Percentiles rank a stretch among this genome's conserved stretches.
Conservation (phyloP, 30 jellyfish, hydroid and myxozoan species). For the Aurelia coerulea region DNA sequence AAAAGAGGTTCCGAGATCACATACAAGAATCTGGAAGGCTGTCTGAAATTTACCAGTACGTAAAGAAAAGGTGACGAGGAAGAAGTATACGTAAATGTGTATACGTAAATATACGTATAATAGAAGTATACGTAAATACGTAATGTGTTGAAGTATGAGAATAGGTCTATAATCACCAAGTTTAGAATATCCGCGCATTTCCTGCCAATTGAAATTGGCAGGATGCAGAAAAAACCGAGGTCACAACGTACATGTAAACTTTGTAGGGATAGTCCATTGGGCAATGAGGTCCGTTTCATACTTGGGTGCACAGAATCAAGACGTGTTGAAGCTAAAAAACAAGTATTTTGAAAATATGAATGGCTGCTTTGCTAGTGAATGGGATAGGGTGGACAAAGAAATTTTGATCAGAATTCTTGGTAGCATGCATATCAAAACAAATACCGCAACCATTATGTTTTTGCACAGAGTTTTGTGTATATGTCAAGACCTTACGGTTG, state of each 20-base stretch:
- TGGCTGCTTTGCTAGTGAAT: not conserved
- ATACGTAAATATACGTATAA: too few relatives aligned
- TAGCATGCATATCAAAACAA: not conserved
- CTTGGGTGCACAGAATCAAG: not conserved
- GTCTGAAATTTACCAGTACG: not conserved
- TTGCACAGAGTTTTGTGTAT: too few relatives aligned
- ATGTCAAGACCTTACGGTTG: too few relatives aligned
- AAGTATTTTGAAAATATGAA: not conserved
- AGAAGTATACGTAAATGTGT: not conserved
- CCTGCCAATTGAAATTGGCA: not conserved
- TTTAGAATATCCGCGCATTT: not conserved
- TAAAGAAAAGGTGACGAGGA: not conserved
- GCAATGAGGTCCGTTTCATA: not conserved
- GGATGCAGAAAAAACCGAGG: too few relatives aligned
- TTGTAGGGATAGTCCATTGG: not conserved
- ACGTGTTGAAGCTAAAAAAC: not conserved
- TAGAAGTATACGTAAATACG: too few relatives aligned
- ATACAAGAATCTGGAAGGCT: not conserved
- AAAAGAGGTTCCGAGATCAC: slow-evolving; percentile 3
- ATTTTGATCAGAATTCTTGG: not conserved
- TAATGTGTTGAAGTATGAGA: not conserved
- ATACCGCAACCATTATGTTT: not conserved
- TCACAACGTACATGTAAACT: not conserved
- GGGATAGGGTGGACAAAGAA: not conserved
- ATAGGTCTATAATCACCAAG: not conserved